These are phyloP conservation scores for Antedon mediterranea DNA, from an alignment of 53 echinoderm and acorn worm genomes.

Conservation along the genomic window DNA sequence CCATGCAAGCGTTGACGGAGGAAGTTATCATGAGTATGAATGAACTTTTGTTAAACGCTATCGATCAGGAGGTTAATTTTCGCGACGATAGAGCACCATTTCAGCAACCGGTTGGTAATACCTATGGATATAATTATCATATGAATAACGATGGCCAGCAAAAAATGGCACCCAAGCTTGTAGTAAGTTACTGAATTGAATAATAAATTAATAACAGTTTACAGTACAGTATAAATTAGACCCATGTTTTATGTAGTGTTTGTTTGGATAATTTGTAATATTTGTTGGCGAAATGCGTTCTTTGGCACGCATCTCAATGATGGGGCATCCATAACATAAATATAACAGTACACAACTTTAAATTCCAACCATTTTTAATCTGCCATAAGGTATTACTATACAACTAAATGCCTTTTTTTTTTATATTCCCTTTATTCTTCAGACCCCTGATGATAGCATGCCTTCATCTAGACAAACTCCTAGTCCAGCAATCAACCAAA, in stretches of 20 bases:
- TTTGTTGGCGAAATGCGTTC: too few relatives aligned
- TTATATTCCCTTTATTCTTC: too few relatives aligned
- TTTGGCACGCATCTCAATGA: too few relatives aligned
- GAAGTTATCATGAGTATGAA: not conserved
- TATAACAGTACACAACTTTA: too few relatives aligned
- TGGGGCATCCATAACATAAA: too few relatives aligned
- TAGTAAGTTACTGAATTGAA: not conserved
- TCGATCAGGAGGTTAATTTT: not conserved
- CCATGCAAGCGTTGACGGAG: not conserved
- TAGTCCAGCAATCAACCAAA: not conserved
- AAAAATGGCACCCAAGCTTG: not conserved
- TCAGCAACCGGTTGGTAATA: not conserved
- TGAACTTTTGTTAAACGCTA: not conserved
- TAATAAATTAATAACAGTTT: too few relatives aligned
- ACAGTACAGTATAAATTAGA: too few relatives aligned
- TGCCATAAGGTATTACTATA: too few relatives aligned
- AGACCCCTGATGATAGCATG: not conserved
- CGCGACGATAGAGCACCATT: not conserved
- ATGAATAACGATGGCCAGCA: slow-evolving; percentile 1
- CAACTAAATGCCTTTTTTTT: too few relatives aligned
- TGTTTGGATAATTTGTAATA: too few relatives aligned
- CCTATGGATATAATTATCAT: not conserved
- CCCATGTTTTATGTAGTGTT: too few relatives aligned
- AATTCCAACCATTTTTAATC: too few relatives aligned
- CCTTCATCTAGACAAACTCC: not conserved